Evolutionary conservation across 2,888 invertebrate genomes (phyloP).

Genomic region (Eumerus sabulonum): DNA sequence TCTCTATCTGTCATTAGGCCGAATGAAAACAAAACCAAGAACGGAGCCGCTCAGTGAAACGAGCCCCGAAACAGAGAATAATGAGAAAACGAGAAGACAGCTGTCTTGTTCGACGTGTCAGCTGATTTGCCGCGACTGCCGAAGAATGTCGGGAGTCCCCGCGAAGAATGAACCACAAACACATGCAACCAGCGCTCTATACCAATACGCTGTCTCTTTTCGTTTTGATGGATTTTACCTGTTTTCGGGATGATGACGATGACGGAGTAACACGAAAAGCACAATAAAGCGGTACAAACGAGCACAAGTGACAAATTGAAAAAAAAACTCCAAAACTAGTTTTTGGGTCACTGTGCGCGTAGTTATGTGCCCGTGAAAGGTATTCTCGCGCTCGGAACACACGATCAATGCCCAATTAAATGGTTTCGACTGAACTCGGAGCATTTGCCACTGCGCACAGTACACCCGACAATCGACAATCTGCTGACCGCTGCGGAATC

Average conservation of each 20-base stretch:
- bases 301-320: not conserved
- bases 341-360: conserved; percentile 66
- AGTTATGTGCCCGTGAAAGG: conserved; percentile 55
- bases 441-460: too few relatives aligned
- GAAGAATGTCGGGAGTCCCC: not conserved
- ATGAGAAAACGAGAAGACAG: conserved; percentile 28
- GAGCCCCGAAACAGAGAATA: conserved; percentile 34
- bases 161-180: conserved; percentile 14
- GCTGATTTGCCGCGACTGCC: conserved; percentile 31
- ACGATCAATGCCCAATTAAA: conserved; percentile 35
- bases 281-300: conserved; percentile 11
- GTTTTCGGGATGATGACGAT: conserved; percentile 61
- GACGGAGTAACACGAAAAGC: conserved; percentile 27
- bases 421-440: conserved; percentile 38
- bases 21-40: conserved; percentile 48
- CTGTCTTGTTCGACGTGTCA: conserved; percentile 35
- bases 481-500: conserved; percentile 45
- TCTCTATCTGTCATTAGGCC: conserved; percentile 35
- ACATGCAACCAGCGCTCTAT: not conserved
- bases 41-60: conserved; percentile 48
- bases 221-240: conserved; percentile 37
- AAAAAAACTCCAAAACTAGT: conserved; percentile 63
- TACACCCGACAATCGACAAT: conserved; percentile 7
- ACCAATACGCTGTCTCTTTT: conserved; percentile 10
- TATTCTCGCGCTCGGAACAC: conserved; percentile 19